Percentiles rank a stretch among this genome's conserved stretches.
These are phyloP conservation scores for Cybosia mesomella DNA, from an alignment of 2,888 invertebrate genomes.

Conservation along the genomic window DNA sequence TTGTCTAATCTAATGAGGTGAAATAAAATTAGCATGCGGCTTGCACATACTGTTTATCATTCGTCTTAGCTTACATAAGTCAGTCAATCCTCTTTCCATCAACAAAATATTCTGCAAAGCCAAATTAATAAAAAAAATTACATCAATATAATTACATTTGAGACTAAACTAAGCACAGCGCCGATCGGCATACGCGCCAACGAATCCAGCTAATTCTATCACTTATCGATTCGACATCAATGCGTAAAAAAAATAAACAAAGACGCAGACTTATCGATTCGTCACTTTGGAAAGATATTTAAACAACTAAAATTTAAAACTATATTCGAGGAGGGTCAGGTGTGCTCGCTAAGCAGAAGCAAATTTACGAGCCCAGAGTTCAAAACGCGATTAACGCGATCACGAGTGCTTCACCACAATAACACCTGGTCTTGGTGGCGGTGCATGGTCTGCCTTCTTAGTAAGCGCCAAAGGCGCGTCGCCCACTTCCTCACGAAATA, in stretches of 20 bases:
- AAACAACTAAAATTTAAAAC: slow-evolving; percentile 81
- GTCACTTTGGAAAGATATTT: slow-evolving; percentile 84
- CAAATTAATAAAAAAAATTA: slow-evolving; percentile 67
- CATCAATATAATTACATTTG: slow-evolving; percentile 76
- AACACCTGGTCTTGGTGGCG: slow-evolving; percentile 93
- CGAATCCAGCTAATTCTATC: slow-evolving; percentile 70
- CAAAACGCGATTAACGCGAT: slow-evolving; percentile 77
- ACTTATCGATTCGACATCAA: slow-evolving; percentile 70
- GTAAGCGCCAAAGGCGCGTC: slow-evolving; percentile 89
- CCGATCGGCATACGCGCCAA: slow-evolving; percentile 71
- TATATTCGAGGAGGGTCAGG: slow-evolving; percentile 84
- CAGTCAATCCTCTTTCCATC: slow-evolving; percentile 76
- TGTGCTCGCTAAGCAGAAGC: slow-evolving; percentile 73
- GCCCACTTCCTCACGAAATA: slow-evolving; percentile 92
- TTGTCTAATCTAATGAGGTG: slow-evolving; percentile 44
- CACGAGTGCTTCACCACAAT: slow-evolving; percentile 96
- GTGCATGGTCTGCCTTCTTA: slow-evolving; percentile 83
- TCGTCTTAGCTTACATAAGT: slow-evolving; percentile 73
- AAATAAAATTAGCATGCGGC: slow-evolving; percentile 77
- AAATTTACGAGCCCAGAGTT: slow-evolving; percentile 65
- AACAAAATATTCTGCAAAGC: slow-evolving; percentile 66
- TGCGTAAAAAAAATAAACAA: slow-evolving; percentile 73
- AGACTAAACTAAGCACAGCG: slow-evolving; percentile 84
- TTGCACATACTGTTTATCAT: slow-evolving; percentile 62
- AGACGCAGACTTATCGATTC: slow-evolving; percentile 85